These are phyloP conservation scores for Pyrrhura leucotis DNA, from an alignment of 2,797 vertebrate species.

Conservation along the genomic window DNA sequence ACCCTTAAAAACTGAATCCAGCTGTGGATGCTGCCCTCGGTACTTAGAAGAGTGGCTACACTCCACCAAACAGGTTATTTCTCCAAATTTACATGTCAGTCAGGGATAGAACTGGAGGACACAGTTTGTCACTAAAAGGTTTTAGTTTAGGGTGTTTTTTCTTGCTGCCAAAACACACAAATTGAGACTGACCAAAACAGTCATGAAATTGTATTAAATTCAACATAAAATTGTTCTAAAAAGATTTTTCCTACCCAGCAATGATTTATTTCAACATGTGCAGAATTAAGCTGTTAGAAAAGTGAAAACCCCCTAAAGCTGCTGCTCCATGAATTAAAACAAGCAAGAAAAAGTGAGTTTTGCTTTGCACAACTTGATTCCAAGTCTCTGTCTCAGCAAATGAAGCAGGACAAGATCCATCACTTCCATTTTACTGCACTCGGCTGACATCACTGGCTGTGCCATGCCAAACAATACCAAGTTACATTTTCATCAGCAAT, in stretches of 20 bases:
- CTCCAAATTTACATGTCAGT: not conserved
- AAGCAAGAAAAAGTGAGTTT: not conserved
- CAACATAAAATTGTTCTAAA: not conserved
- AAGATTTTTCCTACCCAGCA: not conserved
- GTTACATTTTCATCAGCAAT: not conserved
- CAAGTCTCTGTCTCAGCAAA: not conserved
- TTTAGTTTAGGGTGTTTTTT: not conserved
- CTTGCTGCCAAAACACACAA: not conserved
- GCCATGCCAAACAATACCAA: not conserved
- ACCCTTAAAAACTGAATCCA: not conserved
- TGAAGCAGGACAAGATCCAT: not conserved
- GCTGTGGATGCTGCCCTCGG: not conserved
- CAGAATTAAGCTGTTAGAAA: not conserved
- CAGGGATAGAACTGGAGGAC: not conserved
- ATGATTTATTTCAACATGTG: not conserved
- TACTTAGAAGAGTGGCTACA: not conserved
- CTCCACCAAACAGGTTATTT: not conserved
- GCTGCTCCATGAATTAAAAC: not conserved
- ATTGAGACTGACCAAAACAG: not conserved
- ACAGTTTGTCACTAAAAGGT: not conserved
- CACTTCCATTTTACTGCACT: constrained; percentile 7
- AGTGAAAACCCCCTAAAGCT: not conserved
- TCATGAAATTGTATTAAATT: not conserved
- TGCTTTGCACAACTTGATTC: not conserved
- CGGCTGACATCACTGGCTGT: not conserved